Evolutionary conservation across 2,113 vertebrate genomes (phyloP).

Genomic region (Gavialis gangeticus): DNA sequence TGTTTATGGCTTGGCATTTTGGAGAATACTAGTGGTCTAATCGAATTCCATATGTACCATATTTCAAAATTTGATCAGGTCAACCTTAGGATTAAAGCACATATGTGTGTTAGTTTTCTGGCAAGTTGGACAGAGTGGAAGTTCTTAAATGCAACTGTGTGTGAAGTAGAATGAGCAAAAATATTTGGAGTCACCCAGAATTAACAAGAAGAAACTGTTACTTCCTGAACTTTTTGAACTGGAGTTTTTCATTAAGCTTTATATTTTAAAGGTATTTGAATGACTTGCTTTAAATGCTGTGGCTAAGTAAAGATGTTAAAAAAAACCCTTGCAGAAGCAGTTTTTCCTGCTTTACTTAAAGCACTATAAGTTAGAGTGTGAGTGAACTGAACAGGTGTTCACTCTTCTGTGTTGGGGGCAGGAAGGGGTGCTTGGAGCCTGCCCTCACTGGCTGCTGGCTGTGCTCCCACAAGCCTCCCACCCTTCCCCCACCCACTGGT

Average conservation of each 20-base stretch:
- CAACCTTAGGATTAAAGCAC: not conserved
- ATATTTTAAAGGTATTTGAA: not conserved
- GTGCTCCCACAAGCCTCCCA: no score
- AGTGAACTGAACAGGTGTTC: no score
- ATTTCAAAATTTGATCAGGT: not conserved
- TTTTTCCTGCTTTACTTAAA: no score
- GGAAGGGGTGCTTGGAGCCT: no score
- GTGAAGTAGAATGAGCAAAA: not conserved
- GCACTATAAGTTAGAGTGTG: no score
- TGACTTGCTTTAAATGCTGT: not conserved
- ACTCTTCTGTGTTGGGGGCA: no score
- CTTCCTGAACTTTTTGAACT: not conserved
- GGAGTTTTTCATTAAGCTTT: not conserved
- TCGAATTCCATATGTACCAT: not conserved
- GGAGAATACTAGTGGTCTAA: not conserved
- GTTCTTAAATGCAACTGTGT: not conserved
- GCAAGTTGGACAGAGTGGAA: not conserved
- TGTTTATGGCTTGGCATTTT: not conserved
- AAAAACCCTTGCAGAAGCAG: no score
- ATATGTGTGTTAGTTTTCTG: not conserved
- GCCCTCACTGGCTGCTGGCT: no score
- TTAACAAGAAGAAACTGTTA: not conserved
- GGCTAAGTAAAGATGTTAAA: no score
- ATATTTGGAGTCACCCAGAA: not conserved
- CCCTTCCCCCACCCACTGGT: no score